phyloP scores from a whole-genome alignment of 2,888 invertebrate genomes.

The Drosophila putrida region DNA sequence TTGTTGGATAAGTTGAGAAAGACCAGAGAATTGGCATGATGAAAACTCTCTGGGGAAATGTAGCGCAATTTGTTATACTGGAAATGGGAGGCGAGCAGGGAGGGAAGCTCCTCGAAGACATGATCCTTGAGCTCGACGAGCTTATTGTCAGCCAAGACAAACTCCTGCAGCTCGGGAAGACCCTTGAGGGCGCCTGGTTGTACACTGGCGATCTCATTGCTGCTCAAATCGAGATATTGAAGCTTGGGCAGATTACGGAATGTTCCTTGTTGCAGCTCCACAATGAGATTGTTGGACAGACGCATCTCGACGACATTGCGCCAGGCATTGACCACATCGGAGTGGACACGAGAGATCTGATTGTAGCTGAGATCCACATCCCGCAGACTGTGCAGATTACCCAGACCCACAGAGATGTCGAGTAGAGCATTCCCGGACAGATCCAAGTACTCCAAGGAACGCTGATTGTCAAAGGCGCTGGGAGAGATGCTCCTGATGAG shows the following conservation, averaged over 20 bases:
- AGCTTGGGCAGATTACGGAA: constrained; percentile 90
- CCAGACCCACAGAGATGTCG: constrained; percentile 90
- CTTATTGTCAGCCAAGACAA: constrained; percentile 90
- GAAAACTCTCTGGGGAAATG: constrained; percentile 91
- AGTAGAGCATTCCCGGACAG: constrained; percentile 92
- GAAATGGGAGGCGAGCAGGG: constrained; percentile 88
- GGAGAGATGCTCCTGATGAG: constrained; percentile 89
- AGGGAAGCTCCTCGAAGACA: constrained; percentile 91
- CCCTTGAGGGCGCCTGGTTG: constrained; percentile 90
- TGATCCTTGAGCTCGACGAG: constrained; percentile 91
- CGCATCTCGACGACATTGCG: constrained; percentile 90
- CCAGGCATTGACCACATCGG: constrained; percentile 90
- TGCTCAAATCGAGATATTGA: constrained; percentile 91
- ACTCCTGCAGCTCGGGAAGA: constrained; percentile 89
- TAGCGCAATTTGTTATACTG: constrained; percentile 92
- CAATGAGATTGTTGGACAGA: constrained; percentile 91
- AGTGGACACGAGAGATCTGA: constrained; percentile 89
- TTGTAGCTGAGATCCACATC: constrained; percentile 92
- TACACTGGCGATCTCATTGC: constrained; percentile 91
- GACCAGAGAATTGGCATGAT: constrained; percentile 91
- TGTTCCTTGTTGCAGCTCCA: constrained; percentile 89
- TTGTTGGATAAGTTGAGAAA: constrained; percentile 94
- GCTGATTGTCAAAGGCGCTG: constrained; percentile 88
- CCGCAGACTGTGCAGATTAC: constrained; percentile 89
- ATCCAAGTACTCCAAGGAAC: constrained; percentile 90